A percentile compares a stretch with the other conserved stretches of the same genome.
Evolutionary conservation across 2,797 vertebrate species (phyloP).

Genomic region (Oryzias sinensis): DNA sequence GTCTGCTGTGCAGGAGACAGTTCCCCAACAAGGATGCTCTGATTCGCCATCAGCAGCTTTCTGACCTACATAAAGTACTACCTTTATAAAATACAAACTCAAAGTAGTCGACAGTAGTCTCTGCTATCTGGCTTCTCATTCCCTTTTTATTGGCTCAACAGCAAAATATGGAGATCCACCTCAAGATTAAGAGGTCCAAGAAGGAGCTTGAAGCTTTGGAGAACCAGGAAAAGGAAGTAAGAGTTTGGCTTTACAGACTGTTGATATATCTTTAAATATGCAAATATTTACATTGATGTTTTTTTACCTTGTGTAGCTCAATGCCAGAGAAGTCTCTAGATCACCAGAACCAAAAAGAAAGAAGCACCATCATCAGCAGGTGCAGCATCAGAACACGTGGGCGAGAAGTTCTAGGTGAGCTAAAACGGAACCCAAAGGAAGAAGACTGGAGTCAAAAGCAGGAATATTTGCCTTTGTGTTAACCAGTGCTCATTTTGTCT

Average conservation of each 20-base stretch:
- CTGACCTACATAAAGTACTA: constrained; percentile 94
- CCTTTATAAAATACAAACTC: background rate
- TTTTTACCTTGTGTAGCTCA: constrained; percentile 59
- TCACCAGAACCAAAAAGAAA: constrained; percentile 77
- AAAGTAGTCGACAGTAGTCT: background rate
- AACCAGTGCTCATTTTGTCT: background rate
- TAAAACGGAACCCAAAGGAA: background rate
- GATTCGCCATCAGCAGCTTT: constrained; percentile 95
- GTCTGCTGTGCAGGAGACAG: constrained; percentile 93
- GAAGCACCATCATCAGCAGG: constrained; percentile 68
- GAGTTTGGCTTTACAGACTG: background rate
- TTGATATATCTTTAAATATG: background rate
- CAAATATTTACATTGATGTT: background rate
- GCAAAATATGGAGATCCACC: constrained; percentile 98
- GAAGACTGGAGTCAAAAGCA: background rate
- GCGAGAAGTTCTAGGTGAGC: constrained; percentile 74
- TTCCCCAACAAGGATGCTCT: constrained; percentile 95
- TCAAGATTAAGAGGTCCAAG: constrained; percentile 94
- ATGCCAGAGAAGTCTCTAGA: constrained; percentile 47
- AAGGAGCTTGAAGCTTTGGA: constrained; percentile 93
- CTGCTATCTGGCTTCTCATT: constrained; percentile 8
- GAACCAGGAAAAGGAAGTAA: constrained; percentile 92
- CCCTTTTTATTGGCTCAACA: constrained; percentile 48
- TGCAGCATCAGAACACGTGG: constrained; percentile 67
- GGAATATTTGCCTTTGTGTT: background rate